Conservation (phyloP, 2,888 invertebrate genomes). For the Melolontha melolontha region DNA sequence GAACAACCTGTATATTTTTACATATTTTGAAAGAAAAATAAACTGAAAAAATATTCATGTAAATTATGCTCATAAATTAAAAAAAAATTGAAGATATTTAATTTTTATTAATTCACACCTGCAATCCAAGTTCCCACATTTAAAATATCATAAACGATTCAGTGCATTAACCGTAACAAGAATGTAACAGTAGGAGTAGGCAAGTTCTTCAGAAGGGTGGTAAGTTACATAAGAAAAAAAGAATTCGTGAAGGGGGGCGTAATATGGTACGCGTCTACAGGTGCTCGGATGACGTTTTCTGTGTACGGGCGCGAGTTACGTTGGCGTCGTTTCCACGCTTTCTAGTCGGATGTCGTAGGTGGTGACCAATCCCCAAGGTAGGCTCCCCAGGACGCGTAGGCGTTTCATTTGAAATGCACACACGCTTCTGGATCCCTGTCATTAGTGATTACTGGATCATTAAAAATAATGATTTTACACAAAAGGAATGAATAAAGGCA, state of each 20-base stretch:
- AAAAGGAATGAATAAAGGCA: no score
- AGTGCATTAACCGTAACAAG: conserved; percentile 18
- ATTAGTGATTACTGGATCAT: no score
- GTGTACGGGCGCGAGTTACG: background rate
- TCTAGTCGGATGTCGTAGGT: conserved; percentile 37
- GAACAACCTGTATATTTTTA: no score
- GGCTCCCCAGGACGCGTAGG: background rate
- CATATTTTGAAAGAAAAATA: no score
- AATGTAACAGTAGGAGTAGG: conserved; percentile 26
- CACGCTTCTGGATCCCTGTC: no score
- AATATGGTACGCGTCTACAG: conserved; percentile 23
- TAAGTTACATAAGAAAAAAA: conserved; percentile 4
- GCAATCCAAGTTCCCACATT: no score
- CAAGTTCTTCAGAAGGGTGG: conserved; percentile 17
- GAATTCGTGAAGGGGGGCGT: conserved; percentile 5
- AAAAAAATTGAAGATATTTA: no score
- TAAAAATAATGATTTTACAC: no score
- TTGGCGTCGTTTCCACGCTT: conserved; percentile 33
- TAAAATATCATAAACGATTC: background rate
- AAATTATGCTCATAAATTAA: no score
- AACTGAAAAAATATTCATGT: no score
- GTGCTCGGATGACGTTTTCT: conserved; percentile 20
- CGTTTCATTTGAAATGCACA: no score
- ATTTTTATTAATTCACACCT: no score
- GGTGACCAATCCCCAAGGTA: conserved; percentile 33